A percentile compares a stretch with the other conserved stretches of the same genome.
phyloP scores from a whole-genome alignment of 2,888 invertebrate genomes.

The Cheilosia vernalis region DNA sequence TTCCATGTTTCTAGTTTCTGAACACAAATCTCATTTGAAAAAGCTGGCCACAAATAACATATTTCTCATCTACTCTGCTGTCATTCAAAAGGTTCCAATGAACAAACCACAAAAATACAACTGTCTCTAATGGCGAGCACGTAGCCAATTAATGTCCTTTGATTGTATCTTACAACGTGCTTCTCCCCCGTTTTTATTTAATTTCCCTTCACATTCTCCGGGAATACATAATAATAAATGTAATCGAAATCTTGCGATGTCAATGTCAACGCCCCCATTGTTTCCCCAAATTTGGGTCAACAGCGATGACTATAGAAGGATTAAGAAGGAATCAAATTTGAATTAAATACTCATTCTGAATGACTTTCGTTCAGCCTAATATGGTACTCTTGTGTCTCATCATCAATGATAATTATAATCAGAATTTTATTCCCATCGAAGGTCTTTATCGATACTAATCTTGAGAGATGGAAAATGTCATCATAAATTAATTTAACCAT shows the following conservation, averaged over 20 bases:
- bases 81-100: background rate
- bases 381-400: background rate
- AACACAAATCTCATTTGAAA: no score
- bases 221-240: constrained; percentile 6
- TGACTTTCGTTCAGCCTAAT: background rate
- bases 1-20: no score
- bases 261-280: background rate
- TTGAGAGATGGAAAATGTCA: constrained; percentile 12
- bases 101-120: background rate
- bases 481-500: constrained; percentile 26
- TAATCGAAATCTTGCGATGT: background rate
- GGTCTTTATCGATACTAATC: constrained; percentile 3
- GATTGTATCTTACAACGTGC: background rate
- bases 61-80: no score
- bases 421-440: background rate
- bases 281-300: no score
- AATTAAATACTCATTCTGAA: constrained; percentile 6
- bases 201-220: constrained; percentile 1
- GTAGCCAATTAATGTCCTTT: constrained; percentile 15
- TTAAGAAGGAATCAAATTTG: background rate
- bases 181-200: background rate
- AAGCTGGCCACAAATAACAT: no score
- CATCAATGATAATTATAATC: constrained; percentile 22
- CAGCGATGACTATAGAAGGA: background rate
- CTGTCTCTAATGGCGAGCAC: constrained; percentile 10